Evolutionary conservation across 2,113 vertebrate genomes (phyloP).

Genomic region (Triplophysa rosa): DNA sequence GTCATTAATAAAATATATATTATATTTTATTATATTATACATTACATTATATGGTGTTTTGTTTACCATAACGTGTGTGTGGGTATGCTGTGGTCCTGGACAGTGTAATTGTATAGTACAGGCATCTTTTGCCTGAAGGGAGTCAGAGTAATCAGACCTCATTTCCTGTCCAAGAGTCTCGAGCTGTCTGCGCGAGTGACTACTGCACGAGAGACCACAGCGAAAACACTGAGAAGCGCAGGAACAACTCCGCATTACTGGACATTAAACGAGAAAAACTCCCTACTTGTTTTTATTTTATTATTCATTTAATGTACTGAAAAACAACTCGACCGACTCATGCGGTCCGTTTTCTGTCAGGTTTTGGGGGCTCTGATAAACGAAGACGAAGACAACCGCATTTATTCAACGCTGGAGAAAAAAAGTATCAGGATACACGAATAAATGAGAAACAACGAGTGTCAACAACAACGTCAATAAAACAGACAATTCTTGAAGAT

Average conservation of each 20-base stretch:
- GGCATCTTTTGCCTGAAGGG: constrained; percentile 72
- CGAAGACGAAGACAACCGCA: not conserved
- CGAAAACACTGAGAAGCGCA: not conserved
- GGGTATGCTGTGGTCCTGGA: constrained; percentile 65
- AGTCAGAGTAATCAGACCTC: constrained; percentile 72
- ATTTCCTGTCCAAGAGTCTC: constrained; percentile 75
- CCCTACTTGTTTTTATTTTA: not conserved
- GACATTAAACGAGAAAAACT: not conserved
- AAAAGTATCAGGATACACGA: not conserved
- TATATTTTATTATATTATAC: not conserved
- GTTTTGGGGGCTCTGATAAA: not conserved
- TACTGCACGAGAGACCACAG: constrained; percentile 34
- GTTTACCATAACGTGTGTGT: not conserved
- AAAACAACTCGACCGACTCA: not conserved
- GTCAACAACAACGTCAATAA: not conserved
- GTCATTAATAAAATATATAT: not conserved
- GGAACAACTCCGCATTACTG: not conserved
- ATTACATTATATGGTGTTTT: not conserved
- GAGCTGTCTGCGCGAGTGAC: constrained; percentile 53
- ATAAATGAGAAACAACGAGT: not conserved
- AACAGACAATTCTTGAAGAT: constrained; percentile 1
- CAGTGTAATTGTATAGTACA: constrained; percentile 71
- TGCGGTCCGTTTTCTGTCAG: not conserved
- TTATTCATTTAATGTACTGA: not conserved
- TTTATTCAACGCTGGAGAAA: not conserved